A percentile compares a stretch with the other conserved stretches of the same genome.
Conservation (phyloP, 1,140 invertebrate species). For the Agrypnia vestita region DNA sequence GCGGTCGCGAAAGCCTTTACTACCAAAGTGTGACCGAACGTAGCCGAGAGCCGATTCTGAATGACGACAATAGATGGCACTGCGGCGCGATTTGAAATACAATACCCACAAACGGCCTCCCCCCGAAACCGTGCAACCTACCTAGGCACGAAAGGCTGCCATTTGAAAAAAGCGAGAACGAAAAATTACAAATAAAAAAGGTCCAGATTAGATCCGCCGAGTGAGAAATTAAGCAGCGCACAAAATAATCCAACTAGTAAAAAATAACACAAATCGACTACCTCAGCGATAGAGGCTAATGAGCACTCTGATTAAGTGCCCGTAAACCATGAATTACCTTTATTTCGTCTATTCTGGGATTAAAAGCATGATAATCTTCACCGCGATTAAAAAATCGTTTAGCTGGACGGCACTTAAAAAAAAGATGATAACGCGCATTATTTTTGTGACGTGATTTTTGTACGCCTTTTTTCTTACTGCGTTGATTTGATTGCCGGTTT, state of each 20-base stretch:
- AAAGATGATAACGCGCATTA: background rate
- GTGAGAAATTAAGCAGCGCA: background rate
- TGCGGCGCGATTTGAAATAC: slow-evolving; percentile 44
- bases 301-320: slow-evolving; percentile 29
- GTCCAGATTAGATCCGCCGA: background rate
- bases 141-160: slow-evolving; percentile 29
- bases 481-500: too few species aligned
- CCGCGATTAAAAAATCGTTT: background rate
- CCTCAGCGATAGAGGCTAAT: background rate
- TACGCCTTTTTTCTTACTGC: background rate
- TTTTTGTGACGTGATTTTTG: background rate
- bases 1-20: slow-evolving; percentile 27
- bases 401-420: slow-evolving; percentile 23
- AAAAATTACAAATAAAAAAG: slow-evolving; percentile 31
- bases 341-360: slow-evolving; percentile 11
- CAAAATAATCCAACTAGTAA: slow-evolving; percentile 21
- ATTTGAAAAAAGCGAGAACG: slow-evolving; percentile 30
- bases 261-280: background rate
- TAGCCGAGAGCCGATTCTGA: slow-evolving; percentile 24
- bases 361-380: slow-evolving; percentile 21
- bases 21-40: slow-evolving; percentile 15
- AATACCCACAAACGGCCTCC: slow-evolving; percentile 22
- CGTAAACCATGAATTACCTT: slow-evolving; percentile 31
- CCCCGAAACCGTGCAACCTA: background rate
- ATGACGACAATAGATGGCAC: slow-evolving; percentile 55